Percentiles rank a stretch among this genome's conserved stretches.
Conservation (phyloP, 2,888 invertebrate genomes). For the Sylvicola cinctus region DNA sequence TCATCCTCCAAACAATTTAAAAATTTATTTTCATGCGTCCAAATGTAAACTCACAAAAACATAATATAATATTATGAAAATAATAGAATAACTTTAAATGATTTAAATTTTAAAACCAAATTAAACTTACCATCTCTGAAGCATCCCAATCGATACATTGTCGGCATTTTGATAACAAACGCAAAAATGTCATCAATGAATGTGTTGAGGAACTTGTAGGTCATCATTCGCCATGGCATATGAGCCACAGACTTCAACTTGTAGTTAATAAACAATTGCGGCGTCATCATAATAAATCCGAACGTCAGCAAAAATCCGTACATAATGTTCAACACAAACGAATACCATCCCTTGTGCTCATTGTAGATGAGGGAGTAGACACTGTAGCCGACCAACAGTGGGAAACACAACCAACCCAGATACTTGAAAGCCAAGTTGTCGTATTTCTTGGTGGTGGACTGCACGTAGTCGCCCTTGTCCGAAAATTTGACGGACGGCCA, state of each 20-base stretch:
- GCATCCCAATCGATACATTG: slow-evolving; percentile 92
- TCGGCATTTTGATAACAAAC: slow-evolving; percentile 99
- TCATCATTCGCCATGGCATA: slow-evolving; percentile 99
- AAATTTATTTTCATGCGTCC: too few species aligned
- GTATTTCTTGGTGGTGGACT: slow-evolving; percentile 83
- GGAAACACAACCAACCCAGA: slow-evolving; percentile 89
- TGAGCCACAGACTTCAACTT: slow-evolving; percentile 98
- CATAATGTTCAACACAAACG: slow-evolving; percentile 86
- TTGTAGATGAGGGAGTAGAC: slow-evolving; percentile 86
- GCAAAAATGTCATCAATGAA: slow-evolving; percentile 99
- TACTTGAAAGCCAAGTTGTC: slow-evolving; percentile 93
- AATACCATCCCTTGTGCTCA: slow-evolving; percentile 99
- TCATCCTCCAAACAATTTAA: too few species aligned
- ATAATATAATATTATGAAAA: too few species aligned
- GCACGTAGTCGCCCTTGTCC: slow-evolving; percentile 93
- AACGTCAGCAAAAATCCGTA: slow-evolving; percentile 97
- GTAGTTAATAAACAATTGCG: slow-evolving; percentile 98
- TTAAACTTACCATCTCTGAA: slow-evolving; percentile 76
- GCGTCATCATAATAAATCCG: slow-evolving; percentile 99
- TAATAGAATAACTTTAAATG: not conserved
- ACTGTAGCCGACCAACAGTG: slow-evolving; percentile 81
- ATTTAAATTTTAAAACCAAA: not conserved
- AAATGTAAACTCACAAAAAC: too few species aligned
- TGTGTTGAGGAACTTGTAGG: slow-evolving; percentile 97
- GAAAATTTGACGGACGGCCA: slow-evolving; percentile 62